Evolutionary conservation across 2,113 vertebrate species (phyloP), one percentile per base, ranked within the genome.

Genomic region (Papio anubis): DNA sequence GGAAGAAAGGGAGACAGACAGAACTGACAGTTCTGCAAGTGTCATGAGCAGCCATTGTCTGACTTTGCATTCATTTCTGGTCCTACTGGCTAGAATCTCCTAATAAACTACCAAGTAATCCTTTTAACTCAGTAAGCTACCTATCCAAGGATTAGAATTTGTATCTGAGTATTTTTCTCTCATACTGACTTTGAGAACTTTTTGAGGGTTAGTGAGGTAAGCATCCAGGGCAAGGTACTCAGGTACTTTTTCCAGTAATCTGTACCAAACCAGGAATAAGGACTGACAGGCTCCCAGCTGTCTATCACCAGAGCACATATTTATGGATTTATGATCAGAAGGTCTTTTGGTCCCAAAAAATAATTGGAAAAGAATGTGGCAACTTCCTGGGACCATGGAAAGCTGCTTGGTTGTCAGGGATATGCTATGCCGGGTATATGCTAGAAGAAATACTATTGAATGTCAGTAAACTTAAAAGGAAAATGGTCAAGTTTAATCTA

Each of bases 121-220:
- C 59, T 96, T 94, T 88, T 75, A 88, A 88, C n/a, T 79, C 55
- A 70, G 32, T 78, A 73, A 64, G 48, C 52, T 84, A 23, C 75
- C 30, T 81, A n/a, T 23, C 12, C 23, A 80, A 27, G 70, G 35
- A n/a, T 48, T 72, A 66, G 66, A 38, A 21, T 66, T 40, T 61
- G 25, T 55, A 55, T 14, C n/a, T 91, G 61, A 70, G 20, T 83
- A 68, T 83, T 35, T 95, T 38, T 89, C 85, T 88, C 23, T 55
- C n/a, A 57, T 40, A 11, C 25, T 93, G 55, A 73, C 38, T 87
- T 57, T 57, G 50, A 86, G 21, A 85, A 81, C 32, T 95, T 35
- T 70, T 59, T 92, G 27, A 90, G 57, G 21, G 38, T 72, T 84
- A 73, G 25, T 90, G 89, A 80, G 43, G 21, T 48, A 38, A 50